Conservation (phyloP, 2,113 vertebrate genomes). For the Eonycteris spelaea region DNA sequence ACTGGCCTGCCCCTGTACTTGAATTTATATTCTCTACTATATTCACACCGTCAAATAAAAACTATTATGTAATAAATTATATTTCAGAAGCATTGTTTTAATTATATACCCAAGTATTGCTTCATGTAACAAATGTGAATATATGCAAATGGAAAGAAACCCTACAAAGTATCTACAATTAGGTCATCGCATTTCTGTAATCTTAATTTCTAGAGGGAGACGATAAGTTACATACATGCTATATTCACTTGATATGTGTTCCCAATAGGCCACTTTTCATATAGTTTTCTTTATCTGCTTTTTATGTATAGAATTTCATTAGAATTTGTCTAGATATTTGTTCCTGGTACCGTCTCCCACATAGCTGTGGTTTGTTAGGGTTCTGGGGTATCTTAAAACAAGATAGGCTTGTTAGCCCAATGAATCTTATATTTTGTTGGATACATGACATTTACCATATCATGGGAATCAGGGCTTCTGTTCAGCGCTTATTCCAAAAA, state of each 20-base stretch:
- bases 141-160: not conserved
- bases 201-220: not conserved
- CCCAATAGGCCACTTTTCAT: not conserved
- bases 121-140: not conserved
- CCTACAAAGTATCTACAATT: not conserved
- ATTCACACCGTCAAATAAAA: not conserved
- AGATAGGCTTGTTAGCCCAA: not conserved
- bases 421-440: not conserved
- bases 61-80: not conserved
- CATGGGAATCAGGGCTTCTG: not conserved
- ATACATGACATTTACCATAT: not conserved
- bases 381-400: not conserved
- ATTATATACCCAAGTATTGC: not conserved
- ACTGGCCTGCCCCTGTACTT: not conserved
- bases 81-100: not conserved
- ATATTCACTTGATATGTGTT: not conserved
- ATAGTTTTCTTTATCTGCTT: not conserved
- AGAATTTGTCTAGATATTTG: slow-evolving; percentile 8
- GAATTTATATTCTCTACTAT: not conserved
- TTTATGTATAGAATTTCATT: not conserved
- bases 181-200: not conserved
- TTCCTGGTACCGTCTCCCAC: not conserved
- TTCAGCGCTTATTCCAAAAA: not conserved
- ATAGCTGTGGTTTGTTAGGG: not conserved
- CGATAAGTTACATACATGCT: not conserved